phyloP scores from a whole-genome alignment of 2,888 invertebrate genomes.

The Lydus trimaculatus region DNA sequence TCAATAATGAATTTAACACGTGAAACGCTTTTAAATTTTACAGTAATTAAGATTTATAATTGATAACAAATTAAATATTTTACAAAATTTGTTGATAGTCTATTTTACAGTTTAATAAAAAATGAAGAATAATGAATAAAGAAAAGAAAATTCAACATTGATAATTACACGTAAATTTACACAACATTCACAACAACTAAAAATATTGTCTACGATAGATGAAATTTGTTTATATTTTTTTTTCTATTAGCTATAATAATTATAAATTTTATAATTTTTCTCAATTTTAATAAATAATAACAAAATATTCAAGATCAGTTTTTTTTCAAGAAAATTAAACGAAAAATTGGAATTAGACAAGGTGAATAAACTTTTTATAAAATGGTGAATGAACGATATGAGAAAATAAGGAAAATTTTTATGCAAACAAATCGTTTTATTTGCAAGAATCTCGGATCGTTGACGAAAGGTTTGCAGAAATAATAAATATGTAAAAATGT shows the following conservation, averaged over 20 bases:
- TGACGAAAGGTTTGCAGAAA: constrained; percentile 4
- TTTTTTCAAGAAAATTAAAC: not conserved
- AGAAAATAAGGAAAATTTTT: constrained; percentile 25
- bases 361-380: constrained; percentile 7
- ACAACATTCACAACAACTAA: not conserved
- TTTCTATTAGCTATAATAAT: not conserved
- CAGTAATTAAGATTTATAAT: constrained; percentile 2
- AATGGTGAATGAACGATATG: constrained; percentile 25
- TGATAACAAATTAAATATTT: not conserved
- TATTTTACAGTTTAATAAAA: not conserved
- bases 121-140: not conserved
- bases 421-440: constrained; percentile 22
- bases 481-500: not conserved
- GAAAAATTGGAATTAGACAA: not conserved
- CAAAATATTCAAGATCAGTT: constrained; percentile 2
- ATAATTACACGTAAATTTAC: not conserved
- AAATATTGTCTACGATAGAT: not conserved
- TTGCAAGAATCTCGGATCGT: constrained; percentile 18
- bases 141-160: not conserved
- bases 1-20: constrained; percentile 1
- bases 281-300: not conserved
- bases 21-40: constrained; percentile 3
- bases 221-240: not conserved
- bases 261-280: not conserved
- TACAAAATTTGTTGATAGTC: not conserved